Percentiles rank a stretch among this genome's conserved stretches.
phyloP scores from a whole-genome alignment of 1,140 invertebrate species.

The Bombus fervidus region DNA sequence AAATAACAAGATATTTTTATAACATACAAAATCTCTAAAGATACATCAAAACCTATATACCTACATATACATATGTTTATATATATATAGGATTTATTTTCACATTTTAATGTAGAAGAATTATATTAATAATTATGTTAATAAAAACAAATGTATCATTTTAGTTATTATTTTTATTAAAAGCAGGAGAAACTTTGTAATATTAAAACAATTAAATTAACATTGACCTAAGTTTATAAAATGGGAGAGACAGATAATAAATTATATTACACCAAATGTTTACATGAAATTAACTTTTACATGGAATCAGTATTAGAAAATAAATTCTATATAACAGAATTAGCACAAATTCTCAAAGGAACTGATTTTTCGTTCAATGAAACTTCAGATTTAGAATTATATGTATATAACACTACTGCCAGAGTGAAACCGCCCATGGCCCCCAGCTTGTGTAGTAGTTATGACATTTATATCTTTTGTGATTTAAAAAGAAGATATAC shows the following conservation, averaged over 20 bases:
- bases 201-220: constrained; percentile 23
- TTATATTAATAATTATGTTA: not conserved
- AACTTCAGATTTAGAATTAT: constrained; percentile 54
- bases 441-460: constrained; percentile 71
- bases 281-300: constrained; percentile 39
- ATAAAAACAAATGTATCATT: not conserved
- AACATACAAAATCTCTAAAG: constrained; percentile 39
- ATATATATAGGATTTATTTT: constrained; percentile 62
- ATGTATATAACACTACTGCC: constrained; percentile 67
- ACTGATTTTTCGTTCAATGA: constrained; percentile 52
- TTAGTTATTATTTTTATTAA: constrained; percentile 13
- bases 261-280: constrained; percentile 41
- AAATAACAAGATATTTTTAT: not conserved
- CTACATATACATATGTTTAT: constrained; percentile 10
- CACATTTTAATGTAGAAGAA: constrained; percentile 46
- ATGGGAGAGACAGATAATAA: not conserved
- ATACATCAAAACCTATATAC: constrained; percentile 44
- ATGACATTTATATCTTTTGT: constrained; percentile 76
- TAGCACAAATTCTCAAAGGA: constrained; percentile 39
- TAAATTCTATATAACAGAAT: constrained; percentile 55
- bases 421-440: constrained; percentile 72
- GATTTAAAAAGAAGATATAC: constrained; percentile 75
- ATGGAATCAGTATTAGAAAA: constrained; percentile 36
- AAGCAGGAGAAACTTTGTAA: not conserved
- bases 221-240: constrained; percentile 29